Percentiles rank a stretch among this genome's conserved stretches.
Evolutionary conservation across 2,888 invertebrate genomes (phyloP).

Genomic region (Nomada goodeniana): DNA sequence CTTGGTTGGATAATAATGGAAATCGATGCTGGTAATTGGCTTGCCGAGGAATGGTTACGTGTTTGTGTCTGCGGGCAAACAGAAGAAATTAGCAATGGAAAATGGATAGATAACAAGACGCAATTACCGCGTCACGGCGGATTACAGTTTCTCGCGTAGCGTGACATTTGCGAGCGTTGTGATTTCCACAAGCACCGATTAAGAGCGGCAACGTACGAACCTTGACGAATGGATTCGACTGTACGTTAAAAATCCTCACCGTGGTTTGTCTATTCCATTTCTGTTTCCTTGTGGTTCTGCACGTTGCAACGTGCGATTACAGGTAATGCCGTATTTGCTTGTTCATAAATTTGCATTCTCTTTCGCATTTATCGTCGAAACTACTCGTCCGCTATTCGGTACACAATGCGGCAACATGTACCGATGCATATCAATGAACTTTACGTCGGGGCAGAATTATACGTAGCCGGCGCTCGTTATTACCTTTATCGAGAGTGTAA

Average conservation of each 20-base stretch:
- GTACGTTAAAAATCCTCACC: constrained; percentile 7
- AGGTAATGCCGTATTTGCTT: constrained; percentile 14
- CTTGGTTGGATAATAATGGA: background rate
- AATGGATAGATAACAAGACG: constrained; percentile 27
- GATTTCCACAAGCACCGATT: constrained; percentile 33
- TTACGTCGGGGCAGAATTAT: background rate
- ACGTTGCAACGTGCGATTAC: constrained; percentile 26
- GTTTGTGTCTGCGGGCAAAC: constrained; percentile 1
- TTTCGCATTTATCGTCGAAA: background rate
- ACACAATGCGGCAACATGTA: background rate
- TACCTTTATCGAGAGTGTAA: no score
- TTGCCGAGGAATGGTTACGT: constrained; percentile 9
- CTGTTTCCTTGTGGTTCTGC: constrained; percentile 12
- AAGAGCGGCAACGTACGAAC: constrained; percentile 12
- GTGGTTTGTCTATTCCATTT: background rate
- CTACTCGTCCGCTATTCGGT: background rate
- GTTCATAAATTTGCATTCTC: constrained; percentile 26
- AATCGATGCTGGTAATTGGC: constrained; percentile 24
- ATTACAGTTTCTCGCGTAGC: background rate
- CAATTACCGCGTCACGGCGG: constrained; percentile 1
- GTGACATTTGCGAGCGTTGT: constrained; percentile 22
- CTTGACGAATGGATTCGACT: constrained; percentile 31
- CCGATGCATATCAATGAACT: background rate
- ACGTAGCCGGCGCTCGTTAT: background rate
- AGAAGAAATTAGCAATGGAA: constrained; percentile 38